Evolutionary conservation across 2,113 vertebrate genomes (phyloP).

Genomic region (Hepsetus odoe): DNA sequence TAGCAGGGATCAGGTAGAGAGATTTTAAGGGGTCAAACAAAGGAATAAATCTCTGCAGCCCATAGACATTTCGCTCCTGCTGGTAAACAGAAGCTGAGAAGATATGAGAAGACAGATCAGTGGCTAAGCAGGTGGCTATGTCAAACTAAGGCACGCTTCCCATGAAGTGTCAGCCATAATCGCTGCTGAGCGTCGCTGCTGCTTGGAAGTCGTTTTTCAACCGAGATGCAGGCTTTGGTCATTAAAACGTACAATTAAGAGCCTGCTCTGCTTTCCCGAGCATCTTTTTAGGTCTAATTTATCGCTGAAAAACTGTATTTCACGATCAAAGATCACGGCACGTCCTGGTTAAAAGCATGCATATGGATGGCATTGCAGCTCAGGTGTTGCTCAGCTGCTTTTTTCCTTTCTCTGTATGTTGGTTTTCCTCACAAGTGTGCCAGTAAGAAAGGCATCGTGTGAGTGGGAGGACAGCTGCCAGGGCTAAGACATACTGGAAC

Average conservation of each 20-base stretch:
- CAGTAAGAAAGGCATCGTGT: not conserved
- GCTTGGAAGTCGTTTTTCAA: slow-evolving; percentile 11
- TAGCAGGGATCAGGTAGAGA: too few species aligned
- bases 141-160: too few species aligned
- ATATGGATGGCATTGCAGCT: not conserved
- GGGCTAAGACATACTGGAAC: not conserved
- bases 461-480: slow-evolving; percentile 7
- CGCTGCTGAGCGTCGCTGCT: too few species aligned
- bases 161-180: not conserved
- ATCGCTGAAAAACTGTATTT: not conserved
- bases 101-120: too few species aligned
- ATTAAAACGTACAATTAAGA: slow-evolving; percentile 38
- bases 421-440: not conserved
- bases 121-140: too few species aligned
- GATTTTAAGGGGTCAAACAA: too few species aligned
- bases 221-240: not conserved
- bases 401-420: not conserved
- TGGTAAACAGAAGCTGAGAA: too few species aligned
- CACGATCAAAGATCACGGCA: not conserved
- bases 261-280: not conserved
- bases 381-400: not conserved
- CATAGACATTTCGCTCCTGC: too few species aligned
- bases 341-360: not conserved
- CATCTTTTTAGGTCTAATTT: slow-evolving; percentile 12
- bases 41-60: too few species aligned